Base-by-base conservation (phyloP, 2,113 vertebrate species). In the Steatornis caripensis region DNA sequence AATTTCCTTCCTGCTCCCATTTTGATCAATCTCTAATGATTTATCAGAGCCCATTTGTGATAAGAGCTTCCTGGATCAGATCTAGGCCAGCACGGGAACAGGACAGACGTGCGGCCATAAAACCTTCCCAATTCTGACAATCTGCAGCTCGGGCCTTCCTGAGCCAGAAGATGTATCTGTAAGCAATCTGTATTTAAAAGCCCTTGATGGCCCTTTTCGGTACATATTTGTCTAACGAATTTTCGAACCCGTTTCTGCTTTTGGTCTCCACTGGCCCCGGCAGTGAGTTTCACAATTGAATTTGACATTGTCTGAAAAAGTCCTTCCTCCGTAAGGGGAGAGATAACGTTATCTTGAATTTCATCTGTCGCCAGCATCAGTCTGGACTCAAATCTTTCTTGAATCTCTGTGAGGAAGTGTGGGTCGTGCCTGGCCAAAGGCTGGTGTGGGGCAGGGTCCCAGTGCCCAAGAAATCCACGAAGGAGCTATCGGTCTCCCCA, bases 321-420 rank as follows among this genome's bases (percentile, higher is more conserved):
- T 34, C 68, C 54, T 95, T 89, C 76, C 64, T 84, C 34, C 60
- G 12, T 21, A 23, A 84, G 5, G 15, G 37, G 37, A 74, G 21
- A 92, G 46, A 93, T 34, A 39, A 92, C 66, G 9, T 75, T 94
- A 87, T 87, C 87, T 68, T 81, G 69, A 43, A 75, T 89, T 81
- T 87, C 29, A 82, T 89, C 96, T 86, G 13, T 15, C 8, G 24
- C 54, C 96, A 86, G 64, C 82, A 51, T 43, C 66, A 53, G 4
- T 11, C 72, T 71, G 71, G 57, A 41, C 60, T 84, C 53, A 22
- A 36, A 78, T 90, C 60, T 72, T 41, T 24, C 76, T 61, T 29
- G 17, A 64, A 78, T 60, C 68, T 87, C 69, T 87, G 46, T 5
- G 2, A 72, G 51, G 55, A 94, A 92, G 34, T 41, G 22, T 72